Conservation (phyloP, 2,797 vertebrate species). For the Protosalanx chinensis region DNA sequence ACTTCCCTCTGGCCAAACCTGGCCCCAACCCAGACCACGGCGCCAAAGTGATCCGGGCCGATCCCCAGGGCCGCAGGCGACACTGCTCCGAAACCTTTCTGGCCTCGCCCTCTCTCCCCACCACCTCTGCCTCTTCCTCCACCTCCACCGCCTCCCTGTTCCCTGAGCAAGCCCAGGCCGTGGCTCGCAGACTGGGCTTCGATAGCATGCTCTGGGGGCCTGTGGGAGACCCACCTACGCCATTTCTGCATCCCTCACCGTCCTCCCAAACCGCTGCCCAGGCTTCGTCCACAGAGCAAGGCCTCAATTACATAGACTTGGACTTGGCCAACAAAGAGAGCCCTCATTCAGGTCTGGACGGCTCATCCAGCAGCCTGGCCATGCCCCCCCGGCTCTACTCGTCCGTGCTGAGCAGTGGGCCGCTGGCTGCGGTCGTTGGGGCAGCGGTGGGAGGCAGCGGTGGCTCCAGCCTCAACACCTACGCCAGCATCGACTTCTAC, state of each 20-base stretch:
- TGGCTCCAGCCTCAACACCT: slow-evolving; percentile 68
- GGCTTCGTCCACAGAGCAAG: slow-evolving; percentile 61
- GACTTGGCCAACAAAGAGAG: slow-evolving; percentile 72
- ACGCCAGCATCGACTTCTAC: slow-evolving; percentile 83
- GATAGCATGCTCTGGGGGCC: slow-evolving; percentile 66
- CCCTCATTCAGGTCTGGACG: slow-evolving; percentile 63
- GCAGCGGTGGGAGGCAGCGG: slow-evolving; percentile 46
- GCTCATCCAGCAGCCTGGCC: slow-evolving; percentile 58
- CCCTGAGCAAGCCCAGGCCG: slow-evolving; percentile 71
- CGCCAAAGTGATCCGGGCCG: slow-evolving; percentile 56
- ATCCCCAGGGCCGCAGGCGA: slow-evolving; percentile 61
- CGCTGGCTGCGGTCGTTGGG: slow-evolving; percentile 38
- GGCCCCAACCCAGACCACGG: slow-evolving; percentile 67
- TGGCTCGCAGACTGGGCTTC: slow-evolving; percentile 62
- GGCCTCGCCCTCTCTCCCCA: slow-evolving; percentile 53
- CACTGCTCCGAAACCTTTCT: slow-evolving; percentile 69
- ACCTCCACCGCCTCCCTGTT: slow-evolving; percentile 71
- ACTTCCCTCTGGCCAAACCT: slow-evolving; percentile 65
- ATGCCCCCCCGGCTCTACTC: slow-evolving; percentile 64
- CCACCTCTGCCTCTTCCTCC: slow-evolving; percentile 62
- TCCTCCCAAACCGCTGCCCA: slow-evolving; percentile 55
- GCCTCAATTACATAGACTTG: slow-evolving; percentile 84
- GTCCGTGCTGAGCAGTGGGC: slow-evolving; percentile 52
- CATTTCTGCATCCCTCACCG: too few relatives aligned
- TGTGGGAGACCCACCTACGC: slow-evolving; percentile 64